Conservation (phyloP, 2,113 vertebrate genomes). For the Ctenomys sociabilis region DNA sequence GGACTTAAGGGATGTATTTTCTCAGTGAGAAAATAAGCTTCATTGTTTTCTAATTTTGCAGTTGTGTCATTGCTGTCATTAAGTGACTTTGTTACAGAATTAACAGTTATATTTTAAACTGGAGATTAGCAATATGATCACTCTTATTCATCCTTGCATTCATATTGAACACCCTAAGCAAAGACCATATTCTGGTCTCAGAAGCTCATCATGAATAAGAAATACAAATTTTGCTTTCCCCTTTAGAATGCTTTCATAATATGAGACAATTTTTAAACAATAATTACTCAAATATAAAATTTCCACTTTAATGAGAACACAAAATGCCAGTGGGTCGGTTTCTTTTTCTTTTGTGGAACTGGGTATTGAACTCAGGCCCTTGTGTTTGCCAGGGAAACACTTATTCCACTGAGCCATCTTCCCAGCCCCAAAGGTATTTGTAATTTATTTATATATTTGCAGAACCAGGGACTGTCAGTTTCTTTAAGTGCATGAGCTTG, state of each 20-base stretch:
- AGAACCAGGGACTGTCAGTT: no score
- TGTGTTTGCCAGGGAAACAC: no score
- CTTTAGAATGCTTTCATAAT: background rate
- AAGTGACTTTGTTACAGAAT: slow-evolving; percentile 34
- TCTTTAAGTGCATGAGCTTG: background rate
- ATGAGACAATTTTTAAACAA: slow-evolving; percentile 1
- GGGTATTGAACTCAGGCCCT: no score
- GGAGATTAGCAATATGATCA: background rate
- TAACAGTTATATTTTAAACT: slow-evolving; percentile 28
- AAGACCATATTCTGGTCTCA: slow-evolving; percentile 2
- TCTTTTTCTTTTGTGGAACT: no score
- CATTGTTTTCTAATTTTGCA: slow-evolving; percentile 11
- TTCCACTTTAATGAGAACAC: background rate
- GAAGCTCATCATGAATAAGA: background rate
- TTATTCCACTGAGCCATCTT: no score
- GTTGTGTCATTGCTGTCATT: slow-evolving; percentile 1
- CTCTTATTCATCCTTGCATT: background rate
- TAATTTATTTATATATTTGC: no score
- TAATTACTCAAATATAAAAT: background rate
- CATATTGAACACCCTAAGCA: slow-evolving; percentile 22
- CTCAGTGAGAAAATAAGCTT: slow-evolving; percentile 23
- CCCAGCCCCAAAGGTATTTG: no score
- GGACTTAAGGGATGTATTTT: background rate
- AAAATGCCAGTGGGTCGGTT: no score
- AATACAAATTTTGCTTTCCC: slow-evolving; percentile 16